Percentiles rank a stretch among this genome's conserved stretches.
Conservation (phyloP, 2,113 vertebrate genomes). For the Varanus komodoensis region DNA sequence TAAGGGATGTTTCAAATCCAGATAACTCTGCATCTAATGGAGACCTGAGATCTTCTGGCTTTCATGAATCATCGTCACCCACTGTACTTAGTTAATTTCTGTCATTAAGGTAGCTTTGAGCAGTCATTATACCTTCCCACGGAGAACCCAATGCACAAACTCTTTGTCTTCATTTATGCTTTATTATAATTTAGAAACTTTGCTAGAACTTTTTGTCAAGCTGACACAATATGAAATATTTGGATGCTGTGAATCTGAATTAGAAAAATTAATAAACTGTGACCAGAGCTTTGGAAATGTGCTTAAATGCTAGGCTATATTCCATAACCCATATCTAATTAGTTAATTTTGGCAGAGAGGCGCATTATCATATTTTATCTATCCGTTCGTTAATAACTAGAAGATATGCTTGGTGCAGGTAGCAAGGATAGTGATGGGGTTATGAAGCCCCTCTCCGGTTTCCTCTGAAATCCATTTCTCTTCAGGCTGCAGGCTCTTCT, state of each 20-base stretch:
- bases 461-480: too few relatives aligned
- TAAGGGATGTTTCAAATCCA: slow-evolving; percentile 21
- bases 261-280: neutral
- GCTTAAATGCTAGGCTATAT: neutral
- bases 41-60: slow-evolving; percentile 31
- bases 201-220: neutral
- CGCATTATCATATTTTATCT: neutral
- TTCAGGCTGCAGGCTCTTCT: too few relatives aligned
- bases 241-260: neutral
- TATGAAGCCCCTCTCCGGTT: too few relatives aligned
- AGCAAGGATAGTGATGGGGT: neutral
- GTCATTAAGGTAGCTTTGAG: slow-evolving; percentile 35
- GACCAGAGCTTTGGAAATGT: neutral
- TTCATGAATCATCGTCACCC: slow-evolving; percentile 55
- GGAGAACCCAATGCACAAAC: neutral
- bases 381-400: neutral
- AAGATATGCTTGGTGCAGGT: neutral
- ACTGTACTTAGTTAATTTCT: slow-evolving; percentile 51
- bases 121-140: neutral
- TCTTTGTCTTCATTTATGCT: neutral
- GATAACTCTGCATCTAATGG: slow-evolving; percentile 9
- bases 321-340: neutral
- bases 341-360: neutral
- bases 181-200: neutral
- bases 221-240: neutral